These are phyloP conservation scores for Balanococcus diminutus DNA, from an alignment of 2,888 invertebrate genomes.

Conservation along the genomic window DNA sequence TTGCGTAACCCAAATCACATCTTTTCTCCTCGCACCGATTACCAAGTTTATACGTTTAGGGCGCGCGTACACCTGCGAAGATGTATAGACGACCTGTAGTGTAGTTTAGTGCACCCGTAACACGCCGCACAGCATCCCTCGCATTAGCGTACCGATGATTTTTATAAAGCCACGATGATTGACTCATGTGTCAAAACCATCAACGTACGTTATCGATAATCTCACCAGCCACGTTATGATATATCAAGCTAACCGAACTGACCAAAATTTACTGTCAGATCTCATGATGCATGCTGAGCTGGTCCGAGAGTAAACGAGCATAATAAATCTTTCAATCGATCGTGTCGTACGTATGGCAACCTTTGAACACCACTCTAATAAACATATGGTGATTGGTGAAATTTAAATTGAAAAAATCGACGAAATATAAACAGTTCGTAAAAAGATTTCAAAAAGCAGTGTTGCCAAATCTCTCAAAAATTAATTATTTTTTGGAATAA, in stretches of 20 bases:
- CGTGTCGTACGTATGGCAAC: background rate
- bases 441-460: too few relatives aligned
- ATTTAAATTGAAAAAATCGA: background rate
- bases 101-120: too few relatives aligned
- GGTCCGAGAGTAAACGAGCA: background rate
- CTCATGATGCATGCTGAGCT: background rate
- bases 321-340: background rate
- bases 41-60: background rate
- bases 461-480: too few relatives aligned
- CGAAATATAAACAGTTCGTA: background rate
- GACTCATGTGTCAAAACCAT: constrained; percentile 31
- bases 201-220: constrained; percentile 6
- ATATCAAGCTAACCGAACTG: background rate
- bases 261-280: background rate
- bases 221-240: background rate
- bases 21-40: background rate
- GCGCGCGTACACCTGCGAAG: constrained; percentile 41
- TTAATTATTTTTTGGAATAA: too few relatives aligned
- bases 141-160: background rate
- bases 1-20: constrained; percentile 52
- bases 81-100: background rate
- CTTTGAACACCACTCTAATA: background rate
- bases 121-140: background rate
- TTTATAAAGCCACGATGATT: background rate
- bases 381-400: background rate